Evolutionary conservation across 2,797 vertebrate genomes (phyloP), one percentile per base, ranked within the genome.

Genomic region (Ficedula albicollis): DNA sequence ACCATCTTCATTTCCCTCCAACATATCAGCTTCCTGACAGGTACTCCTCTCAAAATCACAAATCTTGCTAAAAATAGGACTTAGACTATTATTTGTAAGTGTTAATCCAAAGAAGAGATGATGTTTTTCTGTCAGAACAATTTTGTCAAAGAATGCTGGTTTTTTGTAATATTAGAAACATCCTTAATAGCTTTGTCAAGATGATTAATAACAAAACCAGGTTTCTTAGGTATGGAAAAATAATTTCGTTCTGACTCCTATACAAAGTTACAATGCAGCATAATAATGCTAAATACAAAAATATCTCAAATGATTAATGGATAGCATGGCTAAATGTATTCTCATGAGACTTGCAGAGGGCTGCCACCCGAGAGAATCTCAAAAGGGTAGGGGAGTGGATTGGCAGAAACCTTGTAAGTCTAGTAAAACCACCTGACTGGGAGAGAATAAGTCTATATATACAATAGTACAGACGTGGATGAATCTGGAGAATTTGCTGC

Each of bases 181-280:
- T 87, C 70, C 25, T 77, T 91, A 93, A 84, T 89, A 91, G 75
- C 72, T 94, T 89, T 96, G 87, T 94, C 91, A 91, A 93, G 63
- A 93, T 93, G 84, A 95, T 93, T 94, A 93, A 94, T 96, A 84
- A 82, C 58, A 78, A 89, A 92, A 64, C 0, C 22, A 34, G 5
- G 9, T 4, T 36, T 52, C 63, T 80, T 67, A 86, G 39, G 69
- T 91, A 48, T 43, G 34, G 70, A 73, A 89, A 77, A 87, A 72
- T 19, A 55, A 43, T 34, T 81, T 75, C 60, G 9, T 87, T 94
- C 78, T 90, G 48, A 95, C 30, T 92, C 91, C 16, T 87, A 17
- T 79, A 51, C 10, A 19, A 66, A 89, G 55, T 64, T 73, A 58
- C 89, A 92, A 95, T 73, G 55, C 25, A n/a, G 27, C 46, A 59